Evolutionary conservation across 2,888 invertebrate species (phyloP).

Genomic region (Hyposoter didymator): DNA sequence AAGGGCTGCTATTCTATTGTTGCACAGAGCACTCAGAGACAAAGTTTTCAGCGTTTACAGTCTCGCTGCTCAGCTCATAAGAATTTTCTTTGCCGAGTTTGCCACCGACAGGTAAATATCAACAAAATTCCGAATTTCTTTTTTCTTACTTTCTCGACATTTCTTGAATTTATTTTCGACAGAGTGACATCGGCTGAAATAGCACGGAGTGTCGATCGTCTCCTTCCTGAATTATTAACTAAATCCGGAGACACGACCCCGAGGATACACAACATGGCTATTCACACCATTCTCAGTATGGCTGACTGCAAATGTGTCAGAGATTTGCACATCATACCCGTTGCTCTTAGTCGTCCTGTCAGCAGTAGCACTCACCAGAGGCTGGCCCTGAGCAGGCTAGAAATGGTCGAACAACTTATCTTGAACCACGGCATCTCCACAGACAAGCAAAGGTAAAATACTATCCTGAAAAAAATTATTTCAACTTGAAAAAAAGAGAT

Average conservation of each 20-base stretch:
- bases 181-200: slow-evolving; percentile 94
- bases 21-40: slow-evolving; percentile 93
- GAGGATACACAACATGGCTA: slow-evolving; percentile 93
- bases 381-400: slow-evolving; percentile 92
- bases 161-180: slow-evolving; percentile 46
- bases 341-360: slow-evolving; percentile 92
- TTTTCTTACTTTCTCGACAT: not conserved
- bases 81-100: slow-evolving; percentile 92
- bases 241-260: slow-evolving; percentile 96
- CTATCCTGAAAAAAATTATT: not conserved
- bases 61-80: slow-evolving; percentile 92
- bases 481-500: not conserved
- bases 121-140: not conserved
- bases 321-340: slow-evolving; percentile 92
- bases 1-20: slow-evolving; percentile 91
- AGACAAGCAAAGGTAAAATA: slow-evolving; percentile 91
- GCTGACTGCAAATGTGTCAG: slow-evolving; percentile 93
- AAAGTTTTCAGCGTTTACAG: slow-evolving; percentile 96
- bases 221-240: slow-evolving; percentile 92
- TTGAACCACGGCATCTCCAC: slow-evolving; percentile 94
- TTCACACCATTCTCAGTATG: slow-evolving; percentile 94
- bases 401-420: slow-evolving; percentile 95
- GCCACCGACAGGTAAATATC: slow-evolving; percentile 89
- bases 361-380: slow-evolving; percentile 94
- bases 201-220: slow-evolving; percentile 92